These are phyloP conservation scores for Phoebastria nigripes DNA, from an alignment of 2,797 vertebrate genomes.

Conservation along the genomic window DNA sequence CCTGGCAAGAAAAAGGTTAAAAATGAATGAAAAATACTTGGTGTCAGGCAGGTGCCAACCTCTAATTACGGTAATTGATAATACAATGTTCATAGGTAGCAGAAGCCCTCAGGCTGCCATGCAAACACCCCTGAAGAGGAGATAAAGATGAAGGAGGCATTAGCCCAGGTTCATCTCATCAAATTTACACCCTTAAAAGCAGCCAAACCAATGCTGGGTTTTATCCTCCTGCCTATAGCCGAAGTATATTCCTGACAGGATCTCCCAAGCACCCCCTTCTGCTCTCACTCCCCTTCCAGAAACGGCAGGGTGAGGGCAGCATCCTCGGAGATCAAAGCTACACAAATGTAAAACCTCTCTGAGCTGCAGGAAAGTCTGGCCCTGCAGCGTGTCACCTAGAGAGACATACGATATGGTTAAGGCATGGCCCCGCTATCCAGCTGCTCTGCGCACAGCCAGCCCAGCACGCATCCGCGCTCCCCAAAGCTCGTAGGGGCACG, in stretches of 20 bases:
- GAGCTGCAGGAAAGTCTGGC: not conserved
- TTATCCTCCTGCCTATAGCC: not conserved
- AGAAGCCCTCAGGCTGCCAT: slow-evolving; percentile 19
- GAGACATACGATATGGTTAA: accelerated
- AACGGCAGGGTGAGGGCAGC: not conserved
- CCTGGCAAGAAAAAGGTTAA: slow-evolving; percentile 8
- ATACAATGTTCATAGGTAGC: not conserved
- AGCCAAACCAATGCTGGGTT: not conserved
- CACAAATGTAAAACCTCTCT: not conserved
- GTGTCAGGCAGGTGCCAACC: slow-evolving; percentile 10
- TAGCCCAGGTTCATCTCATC: not conserved
- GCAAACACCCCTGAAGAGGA: slow-evolving; percentile 15
- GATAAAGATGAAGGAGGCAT: slow-evolving; percentile 16
- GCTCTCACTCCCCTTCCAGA: not conserved
- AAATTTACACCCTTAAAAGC: not conserved
- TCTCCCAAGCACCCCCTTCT: not conserved
- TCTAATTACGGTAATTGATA: slow-evolving; percentile 54
- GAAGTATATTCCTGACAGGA: not conserved
- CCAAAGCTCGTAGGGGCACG: not conserved
- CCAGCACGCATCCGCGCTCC: accelerated
- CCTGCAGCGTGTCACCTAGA: accelerated
- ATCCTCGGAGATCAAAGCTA: accelerated
- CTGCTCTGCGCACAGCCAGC: not conserved
- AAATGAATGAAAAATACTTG: slow-evolving; percentile 9
- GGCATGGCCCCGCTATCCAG: not conserved